Evolutionary conservation across 2,888 invertebrate species (phyloP).

Genomic region (Meiosimyza platycephala): DNA sequence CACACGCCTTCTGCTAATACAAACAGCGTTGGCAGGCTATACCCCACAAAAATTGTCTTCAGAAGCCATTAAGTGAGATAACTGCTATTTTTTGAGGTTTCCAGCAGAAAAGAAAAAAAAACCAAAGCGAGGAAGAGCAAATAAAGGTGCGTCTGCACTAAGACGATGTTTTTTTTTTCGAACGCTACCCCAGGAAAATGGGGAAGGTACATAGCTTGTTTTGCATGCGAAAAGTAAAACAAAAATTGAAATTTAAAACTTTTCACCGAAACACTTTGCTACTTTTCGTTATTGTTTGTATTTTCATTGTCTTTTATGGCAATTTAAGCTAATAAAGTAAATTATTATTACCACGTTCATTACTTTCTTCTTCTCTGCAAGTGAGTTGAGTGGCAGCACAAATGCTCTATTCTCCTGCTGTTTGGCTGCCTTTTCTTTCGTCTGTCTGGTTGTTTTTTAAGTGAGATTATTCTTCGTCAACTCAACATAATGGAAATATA

Average conservation of each 20-base stretch:
- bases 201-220: too few species aligned
- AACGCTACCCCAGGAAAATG: not conserved
- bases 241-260: slow-evolving; percentile 33
- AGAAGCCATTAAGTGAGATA: slow-evolving; percentile 60
- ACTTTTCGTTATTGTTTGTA: not conserved
- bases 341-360: slow-evolving; percentile 62
- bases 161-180: slow-evolving; percentile 20
- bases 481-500: slow-evolving; percentile 18
- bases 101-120: slow-evolving; percentile 10
- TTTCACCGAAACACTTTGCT: slow-evolving; percentile 21
- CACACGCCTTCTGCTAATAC: slow-evolving; percentile 36
- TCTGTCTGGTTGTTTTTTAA: not conserved
- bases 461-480: too few species aligned
- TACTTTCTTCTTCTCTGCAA: slow-evolving; percentile 13
- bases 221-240: slow-evolving; percentile 3
- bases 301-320: slow-evolving; percentile 54
- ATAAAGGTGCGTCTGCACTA: slow-evolving; percentile 56
- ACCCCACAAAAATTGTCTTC: slow-evolving; percentile 63
- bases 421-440: not conserved
- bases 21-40: slow-evolving; percentile 44
- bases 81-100: slow-evolving; percentile 31
- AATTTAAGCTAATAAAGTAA: slow-evolving; percentile 65
- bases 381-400: not conserved
- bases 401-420: not conserved
- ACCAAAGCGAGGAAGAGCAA: slow-evolving; percentile 49